Evolutionary conservation across 2,113 vertebrate genomes (phyloP), one percentile per base, ranked within the genome.

Genomic region (Indicator maculatus): DNA sequence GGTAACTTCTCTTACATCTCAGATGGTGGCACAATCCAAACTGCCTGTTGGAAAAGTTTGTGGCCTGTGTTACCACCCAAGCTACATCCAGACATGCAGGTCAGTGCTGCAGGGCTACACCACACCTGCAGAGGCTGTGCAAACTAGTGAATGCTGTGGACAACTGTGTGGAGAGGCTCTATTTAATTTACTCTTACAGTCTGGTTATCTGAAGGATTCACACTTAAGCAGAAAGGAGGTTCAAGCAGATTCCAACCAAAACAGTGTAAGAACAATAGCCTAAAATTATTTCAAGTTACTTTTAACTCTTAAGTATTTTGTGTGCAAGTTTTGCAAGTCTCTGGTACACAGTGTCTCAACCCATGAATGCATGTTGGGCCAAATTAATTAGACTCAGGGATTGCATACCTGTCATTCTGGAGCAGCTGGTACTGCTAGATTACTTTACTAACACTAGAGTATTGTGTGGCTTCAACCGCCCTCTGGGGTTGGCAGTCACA

Each of bases 41-140:
- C 8, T 33, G 39, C 60, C 44, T 12, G 0, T 21, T 47, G 23
- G 66, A 27, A 58, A 10, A 38, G 13, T 9, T 3, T 5, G 55
- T 65, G 56, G 8, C 17, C 77, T 23, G 5, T 13, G 53, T 67
- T 69, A 53, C 13, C 28, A 39, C 44, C 28, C 41, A 27, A 3
- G 24, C 50, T 6, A 2, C 0, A 12, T 16, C 10, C 41, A 50
- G 41, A 15, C 6, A 2, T 0, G 1, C 0, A 0, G 12, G 11
- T 2, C 4, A 3, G 64, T 63, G 74, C 55, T 66, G 77, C 56
- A 16, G 28, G 44, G 74, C 36, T 36, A 5, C 0, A 0, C 39
- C 78, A 53, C 13, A 3, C 16, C 52, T n/a, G 53, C 31, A 56
- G 56, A 26, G 18, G 8, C 65, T 7, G 8, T 72, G 61, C 52